phyloP scores from a whole-genome alignment of 1,140 invertebrate species.

The Pseudomyrmex pallidus region DNA sequence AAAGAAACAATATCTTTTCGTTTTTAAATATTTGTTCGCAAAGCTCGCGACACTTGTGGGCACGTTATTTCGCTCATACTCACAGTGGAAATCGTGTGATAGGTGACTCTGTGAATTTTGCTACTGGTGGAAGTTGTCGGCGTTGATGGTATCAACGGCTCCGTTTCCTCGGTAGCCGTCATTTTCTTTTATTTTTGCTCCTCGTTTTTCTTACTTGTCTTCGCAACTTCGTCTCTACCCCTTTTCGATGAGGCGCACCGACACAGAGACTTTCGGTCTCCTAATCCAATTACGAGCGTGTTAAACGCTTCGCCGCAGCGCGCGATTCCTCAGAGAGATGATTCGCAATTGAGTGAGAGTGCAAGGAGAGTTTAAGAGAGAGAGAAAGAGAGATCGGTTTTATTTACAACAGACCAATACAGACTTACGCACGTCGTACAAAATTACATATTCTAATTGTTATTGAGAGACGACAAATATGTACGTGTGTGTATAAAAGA shows the following conservation, averaged over 20 bases:
- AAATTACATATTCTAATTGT: conserved; percentile 38
- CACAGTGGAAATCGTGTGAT: conserved; percentile 73
- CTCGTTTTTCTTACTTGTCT: not conserved
- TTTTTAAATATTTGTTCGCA: not conserved
- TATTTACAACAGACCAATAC: conserved; percentile 52
- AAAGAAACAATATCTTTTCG: no score
- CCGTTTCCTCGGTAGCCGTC: conserved; percentile 76
- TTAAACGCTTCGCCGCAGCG: not conserved
- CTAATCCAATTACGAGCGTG: no score
- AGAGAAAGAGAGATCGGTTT: not conserved
- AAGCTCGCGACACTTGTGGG: not conserved
- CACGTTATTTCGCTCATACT: conserved; percentile 52
- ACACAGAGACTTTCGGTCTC: no score
- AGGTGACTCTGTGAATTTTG: conserved; percentile 65
- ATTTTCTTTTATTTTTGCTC: conserved; percentile 50
- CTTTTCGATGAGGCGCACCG: no score
- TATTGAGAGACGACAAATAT: not conserved
- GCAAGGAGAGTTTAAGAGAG: not conserved
- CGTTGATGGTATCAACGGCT: conserved; percentile 71
- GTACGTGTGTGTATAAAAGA: no score
- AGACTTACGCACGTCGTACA: conserved; percentile 22
- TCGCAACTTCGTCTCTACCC: no score
- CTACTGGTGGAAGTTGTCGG: conserved; percentile 2
- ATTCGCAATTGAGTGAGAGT: no score
- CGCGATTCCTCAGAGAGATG: not conserved